Evolutionary conservation across 1,140 invertebrate genomes (phyloP), one percentile per base, ranked within the genome.

Genomic region (Papilio polyxenes): DNA sequence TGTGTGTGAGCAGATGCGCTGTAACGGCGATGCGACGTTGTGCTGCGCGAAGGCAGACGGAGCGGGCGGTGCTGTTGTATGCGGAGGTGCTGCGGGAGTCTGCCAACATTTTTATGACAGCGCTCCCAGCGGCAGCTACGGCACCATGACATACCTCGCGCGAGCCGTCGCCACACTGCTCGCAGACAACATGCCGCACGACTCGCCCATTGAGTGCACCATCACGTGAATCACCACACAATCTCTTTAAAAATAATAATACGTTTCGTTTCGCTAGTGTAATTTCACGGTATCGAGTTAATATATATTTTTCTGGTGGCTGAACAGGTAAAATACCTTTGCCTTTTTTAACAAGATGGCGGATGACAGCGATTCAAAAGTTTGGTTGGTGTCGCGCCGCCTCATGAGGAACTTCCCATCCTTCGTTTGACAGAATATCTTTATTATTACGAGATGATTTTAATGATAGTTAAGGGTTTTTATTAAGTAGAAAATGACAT

Each of bases 81-180:
- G 98, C 91, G 98, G 98, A 53, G 98, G 98, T 53, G 98, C 98
- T 59, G 98, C 98, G 0, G 98, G 97, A 83, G 98, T 99, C 83
- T 99, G 99, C 93, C 98, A 98, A 93, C 98, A 99, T 94, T 98
- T 99, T 89, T 99, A 99, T 93, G 99, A 99, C 92, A 98, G 97
- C 92, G 99, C 99, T 23, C 99, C 99, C 7, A 99, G 98, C 92
- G 99, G 99, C 65, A 97, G 97, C 89, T 99, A 96, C 94, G 99
- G 99, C 81, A 99, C 99, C 20, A 99, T 99, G 98, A 99, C 98
- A 1, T 99, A 99, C 89, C 96, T 99, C 87, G 98, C 98, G 48
- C 96, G 98, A 88, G 98, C 98, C 0, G 96, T 98, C 17, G 97
- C 97, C 62, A 94, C 95, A 0, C 95, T 97, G 23, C 95, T 98